These are phyloP conservation scores for Cavia porcellus DNA, from an alignment of 2,113 vertebrate species.

Conservation along the genomic window DNA sequence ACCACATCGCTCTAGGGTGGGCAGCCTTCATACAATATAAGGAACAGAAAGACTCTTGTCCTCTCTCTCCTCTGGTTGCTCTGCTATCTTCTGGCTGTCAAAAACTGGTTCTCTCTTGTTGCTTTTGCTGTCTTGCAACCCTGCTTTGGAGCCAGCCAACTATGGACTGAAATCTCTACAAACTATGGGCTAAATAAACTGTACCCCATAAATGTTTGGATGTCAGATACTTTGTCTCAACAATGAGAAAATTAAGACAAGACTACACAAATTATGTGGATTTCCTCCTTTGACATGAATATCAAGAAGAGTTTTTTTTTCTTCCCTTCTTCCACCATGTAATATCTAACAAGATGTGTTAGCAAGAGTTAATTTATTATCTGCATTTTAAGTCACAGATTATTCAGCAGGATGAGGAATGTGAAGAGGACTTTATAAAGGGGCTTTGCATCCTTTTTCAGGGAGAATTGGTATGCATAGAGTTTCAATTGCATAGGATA, in stretches of 20 bases:
- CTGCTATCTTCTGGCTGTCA: not conserved
- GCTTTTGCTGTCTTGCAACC: not conserved
- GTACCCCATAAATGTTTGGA: not conserved
- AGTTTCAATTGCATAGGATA: not conserved
- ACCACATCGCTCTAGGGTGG: not conserved
- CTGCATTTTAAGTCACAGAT: not conserved
- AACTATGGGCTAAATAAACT: not conserved
- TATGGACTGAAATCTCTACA: not conserved
- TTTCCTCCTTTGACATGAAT: not conserved
- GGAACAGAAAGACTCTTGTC: not conserved
- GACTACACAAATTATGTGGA: not conserved
- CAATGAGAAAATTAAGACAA: not conserved
- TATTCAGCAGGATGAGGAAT: not conserved
- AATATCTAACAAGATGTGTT: not conserved
- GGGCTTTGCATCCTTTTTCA: not conserved
- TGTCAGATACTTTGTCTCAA: not conserved
- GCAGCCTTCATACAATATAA: not conserved
- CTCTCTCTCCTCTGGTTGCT: not conserved
- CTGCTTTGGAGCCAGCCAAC: not conserved
- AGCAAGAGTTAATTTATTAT: not conserved
- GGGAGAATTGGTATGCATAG: not conserved
- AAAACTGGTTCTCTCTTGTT: not conserved
- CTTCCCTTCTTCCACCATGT: not conserved
- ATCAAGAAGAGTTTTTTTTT: not conserved
- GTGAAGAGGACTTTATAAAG: not conserved